phyloP scores from a whole-genome alignment of 1,140 invertebrate species.

The Arctopsyche grandis region DNA sequence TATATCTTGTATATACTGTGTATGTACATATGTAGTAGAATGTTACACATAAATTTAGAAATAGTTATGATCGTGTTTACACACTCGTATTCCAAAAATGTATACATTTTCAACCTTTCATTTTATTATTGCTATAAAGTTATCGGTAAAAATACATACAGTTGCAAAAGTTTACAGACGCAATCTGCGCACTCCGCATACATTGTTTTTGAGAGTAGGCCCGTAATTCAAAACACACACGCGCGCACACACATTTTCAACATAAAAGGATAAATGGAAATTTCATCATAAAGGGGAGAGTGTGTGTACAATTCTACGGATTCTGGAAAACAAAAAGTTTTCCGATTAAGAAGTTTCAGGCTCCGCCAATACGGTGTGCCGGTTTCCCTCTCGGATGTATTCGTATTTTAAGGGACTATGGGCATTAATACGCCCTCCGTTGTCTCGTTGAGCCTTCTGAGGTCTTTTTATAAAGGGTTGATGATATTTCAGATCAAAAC shows the following conservation, averaged over 20 bases:
- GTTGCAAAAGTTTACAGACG: neutral
- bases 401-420: neutral
- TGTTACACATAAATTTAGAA: no score
- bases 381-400: neutral
- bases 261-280: constrained; percentile 23
- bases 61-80: no score
- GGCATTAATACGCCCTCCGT: neutral
- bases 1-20: no score
- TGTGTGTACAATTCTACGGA: neutral
- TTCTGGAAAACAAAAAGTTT: constrained; percentile 8
- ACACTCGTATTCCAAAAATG: no score
- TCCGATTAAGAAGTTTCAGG: constrained; percentile 24
- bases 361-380: neutral
- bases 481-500: neutral
- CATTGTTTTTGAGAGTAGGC: constrained; percentile 7
- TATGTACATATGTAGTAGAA: no score
- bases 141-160: neutral
- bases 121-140: no score
- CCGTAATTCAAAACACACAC: constrained; percentile 5
- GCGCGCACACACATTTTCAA: neutral
- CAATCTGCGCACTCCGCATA: constrained; percentile 4
- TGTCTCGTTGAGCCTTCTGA: neutral
- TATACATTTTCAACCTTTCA: no score
- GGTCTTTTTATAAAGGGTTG: neutral
- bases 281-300: constrained; percentile 6